phyloP scores from a whole-genome alignment of 2,113 vertebrate genomes.

The Gasterosteus nipponicus region DNA sequence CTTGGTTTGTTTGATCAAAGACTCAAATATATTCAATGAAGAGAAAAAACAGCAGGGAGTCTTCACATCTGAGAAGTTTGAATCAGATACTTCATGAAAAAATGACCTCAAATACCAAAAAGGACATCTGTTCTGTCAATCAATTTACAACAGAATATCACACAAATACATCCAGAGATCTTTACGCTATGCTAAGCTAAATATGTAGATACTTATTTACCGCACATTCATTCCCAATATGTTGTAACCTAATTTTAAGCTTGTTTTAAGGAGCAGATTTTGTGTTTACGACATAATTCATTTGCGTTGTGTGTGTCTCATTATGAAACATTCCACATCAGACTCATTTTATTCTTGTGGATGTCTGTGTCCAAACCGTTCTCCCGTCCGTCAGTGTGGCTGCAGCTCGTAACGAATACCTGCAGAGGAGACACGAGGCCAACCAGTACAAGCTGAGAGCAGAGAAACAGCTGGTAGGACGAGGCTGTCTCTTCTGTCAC shows the following conservation, averaged over 20 bases:
- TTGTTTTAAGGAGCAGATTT: background rate
- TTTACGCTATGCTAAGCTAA: no score
- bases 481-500: background rate
- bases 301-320: background rate
- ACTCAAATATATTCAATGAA: background rate
- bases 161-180: no score
- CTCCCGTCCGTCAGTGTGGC: constrained; percentile 74
- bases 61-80: background rate
- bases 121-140: no score
- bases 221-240: background rate
- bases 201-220: background rate
- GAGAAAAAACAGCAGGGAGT: background rate
- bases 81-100: background rate
- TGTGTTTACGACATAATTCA: background rate
- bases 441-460: constrained; percentile 90
- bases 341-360: no score
- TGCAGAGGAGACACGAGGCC: constrained; percentile 88
- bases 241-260: background rate
- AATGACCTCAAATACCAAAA: background rate
- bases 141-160: no score
- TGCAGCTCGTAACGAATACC: constrained; percentile 82
- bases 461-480: constrained; percentile 89
- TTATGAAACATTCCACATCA: background rate
- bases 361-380: background rate
- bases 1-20: background rate